These are phyloP conservation scores for Calidris pugnax DNA, from an alignment of 2,113 vertebrate genomes.

Conservation along the genomic window DNA sequence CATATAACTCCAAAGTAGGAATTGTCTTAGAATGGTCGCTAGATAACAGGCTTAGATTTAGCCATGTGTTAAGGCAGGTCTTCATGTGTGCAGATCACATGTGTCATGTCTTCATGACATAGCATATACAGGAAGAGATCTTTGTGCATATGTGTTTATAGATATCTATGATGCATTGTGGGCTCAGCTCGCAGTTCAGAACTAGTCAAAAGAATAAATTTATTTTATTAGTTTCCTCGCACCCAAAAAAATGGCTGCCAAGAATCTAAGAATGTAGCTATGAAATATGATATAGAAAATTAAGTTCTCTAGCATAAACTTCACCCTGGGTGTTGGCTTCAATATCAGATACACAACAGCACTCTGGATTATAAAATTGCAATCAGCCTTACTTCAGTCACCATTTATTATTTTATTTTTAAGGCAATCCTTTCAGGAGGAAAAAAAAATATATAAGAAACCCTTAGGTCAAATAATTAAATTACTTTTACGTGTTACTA, in stretches of 20 bases:
- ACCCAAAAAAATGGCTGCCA: neutral
- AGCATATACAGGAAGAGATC: neutral
- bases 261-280: neutral
- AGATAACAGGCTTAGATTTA: neutral
- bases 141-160: neutral
- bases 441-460: neutral
- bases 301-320: neutral
- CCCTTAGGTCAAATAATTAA: neutral
- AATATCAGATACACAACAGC: neutral
- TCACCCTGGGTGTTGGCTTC: neutral
- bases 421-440: neutral
- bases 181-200: neutral
- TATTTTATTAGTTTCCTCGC: neutral
- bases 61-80: neutral
- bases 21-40: neutral
- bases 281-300: neutral
- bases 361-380: neutral
- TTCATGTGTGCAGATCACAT: accelerated
- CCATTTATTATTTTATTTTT: neutral
- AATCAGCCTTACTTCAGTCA: neutral
- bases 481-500: neutral
- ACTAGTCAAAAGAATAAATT: neutral
- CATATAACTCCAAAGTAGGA: neutral
- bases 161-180: too few relatives aligned
- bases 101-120: too few relatives aligned